Conservation (phyloP, 1,140 invertebrate genomes). For the Periplaneta americana region DNA sequence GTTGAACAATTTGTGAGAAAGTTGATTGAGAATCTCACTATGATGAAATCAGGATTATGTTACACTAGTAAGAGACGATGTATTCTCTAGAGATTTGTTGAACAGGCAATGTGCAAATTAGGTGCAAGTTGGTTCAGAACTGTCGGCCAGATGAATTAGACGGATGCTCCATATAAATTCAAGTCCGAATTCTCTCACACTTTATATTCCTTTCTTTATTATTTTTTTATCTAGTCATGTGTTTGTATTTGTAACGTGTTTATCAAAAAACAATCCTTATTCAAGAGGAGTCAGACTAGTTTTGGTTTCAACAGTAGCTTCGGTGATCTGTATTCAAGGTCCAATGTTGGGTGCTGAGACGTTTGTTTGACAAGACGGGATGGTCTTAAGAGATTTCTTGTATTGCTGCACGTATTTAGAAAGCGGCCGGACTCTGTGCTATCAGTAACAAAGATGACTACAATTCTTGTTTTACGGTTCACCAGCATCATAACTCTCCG, state of each 20-base stretch:
- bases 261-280: not conserved
- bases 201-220: not conserved
- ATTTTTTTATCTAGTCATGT: not conserved
- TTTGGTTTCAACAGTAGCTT: not conserved
- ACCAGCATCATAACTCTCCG: not conserved
- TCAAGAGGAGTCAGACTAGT: not conserved
- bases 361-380: not conserved
- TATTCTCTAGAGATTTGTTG: no score
- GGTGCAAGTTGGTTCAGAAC: no score
- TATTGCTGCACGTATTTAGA: not conserved
- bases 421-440: not conserved
- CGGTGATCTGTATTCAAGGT: not conserved
- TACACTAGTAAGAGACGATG: no score
- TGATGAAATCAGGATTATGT: no score
- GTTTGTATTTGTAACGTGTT: not conserved
- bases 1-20: no score
- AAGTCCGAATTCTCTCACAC: not conserved
- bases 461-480: not conserved
- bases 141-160: no score
- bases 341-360: not conserved
- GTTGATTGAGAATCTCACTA: no score
- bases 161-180: no score
- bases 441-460: not conserved
- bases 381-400: not conserved
- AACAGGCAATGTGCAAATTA: no score